Conservation (phyloP, 2,797 vertebrate species). For the Microhierax caerulescens region DNA sequence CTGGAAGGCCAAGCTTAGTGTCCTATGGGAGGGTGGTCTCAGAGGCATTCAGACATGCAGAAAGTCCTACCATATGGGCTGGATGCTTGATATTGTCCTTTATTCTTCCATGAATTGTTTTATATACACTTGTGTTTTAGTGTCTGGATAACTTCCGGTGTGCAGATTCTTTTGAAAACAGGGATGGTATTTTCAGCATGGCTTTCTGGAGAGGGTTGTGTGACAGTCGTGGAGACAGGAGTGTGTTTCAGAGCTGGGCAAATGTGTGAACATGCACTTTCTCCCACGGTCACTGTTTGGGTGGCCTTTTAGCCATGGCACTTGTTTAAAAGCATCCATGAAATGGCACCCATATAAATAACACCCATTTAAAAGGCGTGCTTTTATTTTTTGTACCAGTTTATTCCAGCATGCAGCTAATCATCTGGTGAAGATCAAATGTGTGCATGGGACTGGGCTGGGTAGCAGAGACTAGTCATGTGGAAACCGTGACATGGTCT, state of each 20-base stretch:
- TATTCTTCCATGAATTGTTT: not conserved
- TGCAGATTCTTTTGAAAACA: not conserved
- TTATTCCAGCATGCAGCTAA: not conserved
- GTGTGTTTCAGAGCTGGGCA: not conserved
- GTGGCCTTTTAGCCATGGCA: not conserved
- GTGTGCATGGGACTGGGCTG: not conserved
- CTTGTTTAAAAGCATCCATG: not conserved
- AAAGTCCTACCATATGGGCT: not conserved
- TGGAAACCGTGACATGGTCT: not conserved
- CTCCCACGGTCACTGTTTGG: not conserved
- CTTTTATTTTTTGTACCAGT: not conserved
- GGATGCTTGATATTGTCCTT: not conserved
- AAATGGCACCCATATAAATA: not conserved
- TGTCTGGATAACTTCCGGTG: not conserved
- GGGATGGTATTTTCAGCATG: not conserved
- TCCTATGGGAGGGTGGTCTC: fast-evolving
- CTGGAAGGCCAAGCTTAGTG: not conserved
- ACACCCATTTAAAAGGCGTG: fast-evolving
- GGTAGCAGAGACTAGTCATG: fast-evolving
- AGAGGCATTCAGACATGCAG: fast-evolving
- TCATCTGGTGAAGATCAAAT: not conserved
- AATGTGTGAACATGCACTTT: not conserved
- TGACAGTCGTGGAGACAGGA: not conserved
- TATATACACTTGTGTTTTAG: fast-evolving
- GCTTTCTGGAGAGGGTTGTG: not conserved